Percentiles rank a stretch among this genome's conserved stretches.
Evolutionary conservation across 1,140 invertebrate genomes (phyloP).

Genomic region (Geopemphigus sp.): DNA sequence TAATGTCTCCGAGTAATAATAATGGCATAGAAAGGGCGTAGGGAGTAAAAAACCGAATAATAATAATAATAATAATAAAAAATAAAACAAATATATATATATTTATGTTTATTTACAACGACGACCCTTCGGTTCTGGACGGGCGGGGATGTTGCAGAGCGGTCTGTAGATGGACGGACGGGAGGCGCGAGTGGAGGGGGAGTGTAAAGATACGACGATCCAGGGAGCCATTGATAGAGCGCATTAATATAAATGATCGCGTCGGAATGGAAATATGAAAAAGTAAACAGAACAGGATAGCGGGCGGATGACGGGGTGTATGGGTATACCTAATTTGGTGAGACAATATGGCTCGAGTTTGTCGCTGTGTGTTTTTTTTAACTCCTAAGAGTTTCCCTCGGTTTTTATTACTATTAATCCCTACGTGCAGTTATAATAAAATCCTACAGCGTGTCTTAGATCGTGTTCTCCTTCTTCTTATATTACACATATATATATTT

Average conservation of each 20-base stretch:
- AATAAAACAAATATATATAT: not conserved
- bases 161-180: too few species aligned
- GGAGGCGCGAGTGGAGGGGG: slow-evolving; percentile 37
- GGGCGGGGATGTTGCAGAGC: too few species aligned
- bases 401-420: slow-evolving; percentile 50
- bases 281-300: slow-evolving; percentile 54
- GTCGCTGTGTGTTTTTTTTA: slow-evolving; percentile 22
- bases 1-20: slow-evolving; percentile 47
- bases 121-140: slow-evolving; percentile 20
- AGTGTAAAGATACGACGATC: slow-evolving; percentile 53
- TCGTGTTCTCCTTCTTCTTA: slow-evolving; percentile 13
- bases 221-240: slow-evolving; percentile 55
- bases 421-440: slow-evolving; percentile 48
- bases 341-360: slow-evolving; percentile 48
- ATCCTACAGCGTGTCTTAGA: slow-evolving; percentile 35
- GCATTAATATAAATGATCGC: slow-evolving; percentile 55
- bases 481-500: slow-evolving; percentile 16
- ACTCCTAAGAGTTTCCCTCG: slow-evolving; percentile 37
- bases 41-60: slow-evolving; percentile 15
- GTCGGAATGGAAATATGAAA: slow-evolving; percentile 55
- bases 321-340: slow-evolving; percentile 50
- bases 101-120: not conserved
- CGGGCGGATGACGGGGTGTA: not conserved
- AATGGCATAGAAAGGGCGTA: slow-evolving; percentile 6
- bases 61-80: not conserved